These are phyloP conservation scores for Neopelma chrysocephalum DNA, from an alignment of 2,797 vertebrate species.

Conservation along the genomic window DNA sequence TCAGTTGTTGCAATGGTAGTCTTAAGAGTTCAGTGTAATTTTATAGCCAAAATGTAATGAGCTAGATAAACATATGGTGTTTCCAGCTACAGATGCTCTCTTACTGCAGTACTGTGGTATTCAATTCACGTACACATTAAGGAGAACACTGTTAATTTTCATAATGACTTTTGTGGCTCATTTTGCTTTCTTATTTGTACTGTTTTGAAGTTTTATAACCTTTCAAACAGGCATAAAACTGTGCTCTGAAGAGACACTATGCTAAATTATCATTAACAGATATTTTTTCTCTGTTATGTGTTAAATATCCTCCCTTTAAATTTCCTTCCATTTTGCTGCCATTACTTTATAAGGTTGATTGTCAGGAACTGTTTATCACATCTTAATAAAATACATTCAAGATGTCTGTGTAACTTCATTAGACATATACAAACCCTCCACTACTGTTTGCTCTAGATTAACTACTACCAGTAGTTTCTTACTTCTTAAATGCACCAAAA, in stretches of 20 bases:
- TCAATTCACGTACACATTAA: not conserved
- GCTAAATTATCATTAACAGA: not conserved
- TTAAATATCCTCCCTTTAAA: not conserved
- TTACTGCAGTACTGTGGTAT: not conserved
- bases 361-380: not conserved
- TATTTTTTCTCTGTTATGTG: not conserved
- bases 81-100: not conserved
- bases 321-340: not conserved
- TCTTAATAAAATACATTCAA: not conserved
- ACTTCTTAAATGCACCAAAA: not conserved
- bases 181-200: not conserved
- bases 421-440: not conserved
- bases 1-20: not conserved
- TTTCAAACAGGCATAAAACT: not conserved
- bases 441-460: not conserved
- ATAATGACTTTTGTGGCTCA: not conserved
- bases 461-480: not conserved
- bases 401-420: not conserved
- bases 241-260: not conserved
- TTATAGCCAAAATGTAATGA: not conserved
- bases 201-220: not conserved
- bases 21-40: not conserved
- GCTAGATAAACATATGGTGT: not conserved
- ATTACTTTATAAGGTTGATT: not conserved
- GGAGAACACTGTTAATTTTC: not conserved